phyloP scores from a whole-genome alignment of 2,888 invertebrate genomes.

The Aleiodes alternator region DNA sequence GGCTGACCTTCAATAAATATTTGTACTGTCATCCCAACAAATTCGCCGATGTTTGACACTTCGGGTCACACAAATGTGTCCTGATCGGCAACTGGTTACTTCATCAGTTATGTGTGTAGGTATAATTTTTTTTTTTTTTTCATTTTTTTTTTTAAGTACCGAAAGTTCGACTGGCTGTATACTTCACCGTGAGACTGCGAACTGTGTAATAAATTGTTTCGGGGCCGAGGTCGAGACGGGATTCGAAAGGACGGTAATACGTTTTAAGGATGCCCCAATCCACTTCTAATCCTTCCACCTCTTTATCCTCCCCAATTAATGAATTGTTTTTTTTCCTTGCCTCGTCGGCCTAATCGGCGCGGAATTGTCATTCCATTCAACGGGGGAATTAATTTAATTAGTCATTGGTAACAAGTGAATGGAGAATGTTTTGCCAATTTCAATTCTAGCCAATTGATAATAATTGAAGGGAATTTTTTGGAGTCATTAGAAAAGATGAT shows the following conservation, averaged over 20 bases:
- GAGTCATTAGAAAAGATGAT: too few species aligned
- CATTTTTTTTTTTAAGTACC: constrained; percentile 35
- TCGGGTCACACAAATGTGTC: neutral
- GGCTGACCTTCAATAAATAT: neutral
- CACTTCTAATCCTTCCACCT: constrained; percentile 34
- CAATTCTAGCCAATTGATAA: too few species aligned
- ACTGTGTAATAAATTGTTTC: constrained; percentile 64
- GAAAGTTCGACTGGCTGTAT: constrained; percentile 41
- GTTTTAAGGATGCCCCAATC: constrained; percentile 48
- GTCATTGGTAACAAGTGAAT: too few species aligned
- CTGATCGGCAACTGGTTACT: neutral
- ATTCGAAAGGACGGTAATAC: constrained; percentile 63
- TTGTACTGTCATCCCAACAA: constrained; percentile 12
- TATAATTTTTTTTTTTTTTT: neutral
- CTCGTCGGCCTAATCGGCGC: neutral
- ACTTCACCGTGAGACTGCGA: constrained; percentile 42
- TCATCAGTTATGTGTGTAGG: neutral
- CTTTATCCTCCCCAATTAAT: constrained; percentile 2
- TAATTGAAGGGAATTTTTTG: too few species aligned
- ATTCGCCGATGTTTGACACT: constrained; percentile 5
- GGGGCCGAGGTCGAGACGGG: constrained; percentile 63
- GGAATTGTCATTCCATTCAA: neutral
- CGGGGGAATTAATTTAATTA: too few species aligned
- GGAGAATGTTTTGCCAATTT: too few species aligned
- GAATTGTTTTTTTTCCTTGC: neutral